Base-by-base conservation (phyloP, 1,140 invertebrate species). In the Drosophila ohnishii region DNA sequence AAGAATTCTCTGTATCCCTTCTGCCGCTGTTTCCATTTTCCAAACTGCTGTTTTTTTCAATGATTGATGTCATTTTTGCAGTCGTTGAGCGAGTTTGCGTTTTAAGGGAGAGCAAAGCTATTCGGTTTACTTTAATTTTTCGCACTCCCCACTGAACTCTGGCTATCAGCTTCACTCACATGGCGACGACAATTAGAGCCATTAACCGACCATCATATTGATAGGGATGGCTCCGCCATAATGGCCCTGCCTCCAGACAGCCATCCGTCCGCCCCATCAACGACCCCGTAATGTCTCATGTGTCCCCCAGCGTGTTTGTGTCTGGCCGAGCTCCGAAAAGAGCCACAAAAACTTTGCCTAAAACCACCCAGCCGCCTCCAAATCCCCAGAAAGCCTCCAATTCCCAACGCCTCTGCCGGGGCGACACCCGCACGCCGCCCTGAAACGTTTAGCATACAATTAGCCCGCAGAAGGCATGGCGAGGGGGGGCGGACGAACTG, bases 401-500 rank as follows among this genome's bases (percentile, higher is more conserved):
- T 63, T 64, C 51, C 58, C 78, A 58, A 42, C 53, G 35, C 69
- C 34, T 37, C 47, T 37, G 25, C 14, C 58, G 35, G 34, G 63
- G 63, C 37, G 57, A 30, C 72, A 35, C 39, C 30, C 42, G 28
- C 35, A 8, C 55, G 28, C 32, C 34, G 48, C 74, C 60, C 73
- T 35, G 62, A 80, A 87, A 73, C 84, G 85, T 87, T 87, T 87
- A 87, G 83, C 83, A 87, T 87, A 87, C 84, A 87, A 87, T 87
- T 87, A 87, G 84, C 85, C 76, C 67, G 71, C 51, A 82, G 77
- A 78, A 71, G 78, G 78, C 78, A 64, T 7, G 62, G n/a, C 4
- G 3, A 2, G 22, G 13, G 8, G 13, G 59, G 11, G 11, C 8
- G 14, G 14, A 53, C 50, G 72, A 62, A 73, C 53, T 70, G 64